Base-by-base conservation (phyloP, 2,888 invertebrate genomes). In the Phanerotoma sp. region DNA sequence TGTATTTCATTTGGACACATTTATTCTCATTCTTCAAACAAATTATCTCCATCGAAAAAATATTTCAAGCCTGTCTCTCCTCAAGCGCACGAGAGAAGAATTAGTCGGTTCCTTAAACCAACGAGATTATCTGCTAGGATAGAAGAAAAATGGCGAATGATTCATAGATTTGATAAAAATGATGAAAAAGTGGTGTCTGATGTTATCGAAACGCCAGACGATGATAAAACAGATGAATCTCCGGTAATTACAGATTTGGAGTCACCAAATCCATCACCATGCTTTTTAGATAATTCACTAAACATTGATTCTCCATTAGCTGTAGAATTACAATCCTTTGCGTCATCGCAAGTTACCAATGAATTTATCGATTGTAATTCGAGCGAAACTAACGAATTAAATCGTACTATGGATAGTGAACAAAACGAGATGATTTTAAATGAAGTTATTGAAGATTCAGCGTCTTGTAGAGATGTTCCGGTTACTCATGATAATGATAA, bases 371-470 rank as follows among this genome's bases (percentile, higher is more conserved):
- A 56, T 2, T 37, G 41, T 5, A 54, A 49, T 21, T 49, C 54
- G 2, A 40, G 33, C 20, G 46, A 40, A 15, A 18, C 25, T 11
- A 20, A 18, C 4, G 41, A 33, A 16, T 20, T 58, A 3, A 41
- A 58, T 7, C 28, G 18, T 10, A 42, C 37, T 11, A 45, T 46
- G 10, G 51, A 44, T 5, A 63, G 49, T 28, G 65, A 66, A 11
- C 59, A 54, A n/a, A 63, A 65, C 3, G 51, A 42, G 16, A n/a
- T n/a, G n/a, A 56, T 62, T 28, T 21, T 45, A 2, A 61, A 58
- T 25, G 52, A 62, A 35, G 5, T 57, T 1, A 69, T 72, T 45
- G 73, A 42, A 6, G 41, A 51, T 16, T 5, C 25, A 7, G 25
- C 25, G 9, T 25, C 25, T 25, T 3, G 5, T 7, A 7, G 5